phyloP scores from a whole-genome alignment of 1,140 invertebrate genomes.

The Sarcophaga bullata region DNA sequence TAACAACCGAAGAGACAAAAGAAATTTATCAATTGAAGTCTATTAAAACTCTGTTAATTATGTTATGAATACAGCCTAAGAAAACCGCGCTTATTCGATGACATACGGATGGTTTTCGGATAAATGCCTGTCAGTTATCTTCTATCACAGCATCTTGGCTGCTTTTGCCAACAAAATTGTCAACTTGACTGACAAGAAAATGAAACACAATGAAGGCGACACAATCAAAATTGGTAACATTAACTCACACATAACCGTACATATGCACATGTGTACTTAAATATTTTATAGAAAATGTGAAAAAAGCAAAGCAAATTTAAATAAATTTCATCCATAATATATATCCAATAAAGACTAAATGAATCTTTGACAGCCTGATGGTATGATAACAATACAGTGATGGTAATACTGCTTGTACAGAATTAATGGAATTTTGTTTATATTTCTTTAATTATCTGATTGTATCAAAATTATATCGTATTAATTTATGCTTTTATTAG shows the following conservation, averaged over 20 bases:
- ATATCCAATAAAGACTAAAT: not conserved
- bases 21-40: no score
- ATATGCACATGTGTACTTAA: not conserved
- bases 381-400: conserved; percentile 19
- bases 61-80: conserved; percentile 48
- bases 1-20: no score
- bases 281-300: not conserved
- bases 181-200: not conserved
- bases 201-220: not conserved
- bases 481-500: no score
- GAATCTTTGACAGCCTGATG: not conserved
- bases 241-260: not conserved
- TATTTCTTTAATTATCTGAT: no score
- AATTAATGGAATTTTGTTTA: not conserved
- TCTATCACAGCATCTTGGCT: conserved; percentile 43
- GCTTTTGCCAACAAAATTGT: conserved; percentile 42
- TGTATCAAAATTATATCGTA: no score
- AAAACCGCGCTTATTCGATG: conserved; percentile 63
- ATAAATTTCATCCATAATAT: not conserved
- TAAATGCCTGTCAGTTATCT: conserved; percentile 9
- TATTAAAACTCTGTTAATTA: conserved; percentile 26
- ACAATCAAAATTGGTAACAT: not conserved
- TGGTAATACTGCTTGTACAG: not conserved
- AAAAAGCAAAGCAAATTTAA: not conserved
- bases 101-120: conserved; percentile 50